Base-by-base conservation (phyloP, 1,140 invertebrate genomes). In the Nymphalis io region DNA sequence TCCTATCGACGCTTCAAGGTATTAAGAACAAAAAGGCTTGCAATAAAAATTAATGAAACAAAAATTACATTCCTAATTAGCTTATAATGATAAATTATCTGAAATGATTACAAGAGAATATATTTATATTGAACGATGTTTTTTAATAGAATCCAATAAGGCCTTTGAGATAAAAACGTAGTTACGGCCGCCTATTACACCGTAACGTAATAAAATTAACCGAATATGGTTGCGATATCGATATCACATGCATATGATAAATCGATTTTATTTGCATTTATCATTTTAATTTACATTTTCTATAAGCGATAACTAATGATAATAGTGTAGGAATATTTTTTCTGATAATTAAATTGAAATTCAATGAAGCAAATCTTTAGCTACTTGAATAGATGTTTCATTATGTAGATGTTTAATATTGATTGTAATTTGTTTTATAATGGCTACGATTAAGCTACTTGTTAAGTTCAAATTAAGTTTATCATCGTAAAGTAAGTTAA, bases 141-240 rank as follows among this genome's bases (percentile, higher is more conserved):
- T 42, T 42, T 46, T 46, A 44, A 5, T 15, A 44, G 15, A n/a
- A 44, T 44, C 16, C 16, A 46, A 46, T 46, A 46, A 18, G 11
- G 12, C 46, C 16, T 18, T 53, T 21, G 20, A 10, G 1, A 20
- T 21, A 53, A 21, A 21, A 53, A 53, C 20, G 15, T n/a, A 16
- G 3, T 21, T 2, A 23, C n/a, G n/a, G n/a, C 48, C 48, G 13
- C 18, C 20, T 53, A 21, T 53, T 21, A 53, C 48, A 53, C 48
- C 20, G 48, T 53, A 21, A 10, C 48, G 48, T 44, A 44, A 53
- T 53, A 53, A 53, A 53, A 46, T 46, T n/a, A 18, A 12, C 48
- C 48, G 6, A 21, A 53, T 53, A 53, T 53, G 48, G 48, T 11
- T 53, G 21, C 20, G 5, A 53, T 20, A 21, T 21, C 48, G 15